Evolutionary conservation across 2,113 vertebrate species (phyloP).

Genomic region (Phaetusa simplex): DNA sequence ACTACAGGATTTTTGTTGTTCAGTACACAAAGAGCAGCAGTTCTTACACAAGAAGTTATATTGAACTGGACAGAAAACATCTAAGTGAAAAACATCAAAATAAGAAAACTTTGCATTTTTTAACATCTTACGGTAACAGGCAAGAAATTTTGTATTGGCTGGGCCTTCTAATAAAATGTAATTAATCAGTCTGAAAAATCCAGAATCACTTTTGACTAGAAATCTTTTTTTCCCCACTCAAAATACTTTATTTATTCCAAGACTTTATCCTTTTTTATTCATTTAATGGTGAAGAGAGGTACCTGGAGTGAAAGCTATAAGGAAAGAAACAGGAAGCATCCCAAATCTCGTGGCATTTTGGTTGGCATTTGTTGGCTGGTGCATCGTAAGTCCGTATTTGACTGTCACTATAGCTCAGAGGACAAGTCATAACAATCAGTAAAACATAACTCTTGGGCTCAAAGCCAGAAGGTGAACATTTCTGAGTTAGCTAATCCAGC

Average conservation of each 20-base stretch:
- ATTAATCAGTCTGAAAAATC: background rate
- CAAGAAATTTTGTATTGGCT: background rate
- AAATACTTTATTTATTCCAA: background rate
- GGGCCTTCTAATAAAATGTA: background rate
- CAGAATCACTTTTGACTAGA: background rate
- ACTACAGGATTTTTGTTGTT: background rate
- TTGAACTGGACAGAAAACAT: background rate
- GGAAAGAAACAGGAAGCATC: background rate
- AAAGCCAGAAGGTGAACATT: background rate
- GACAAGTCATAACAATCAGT: background rate
- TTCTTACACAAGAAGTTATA: background rate
- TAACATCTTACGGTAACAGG: background rate
- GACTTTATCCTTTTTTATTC: background rate
- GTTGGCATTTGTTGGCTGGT: background rate
- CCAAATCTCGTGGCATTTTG: background rate
- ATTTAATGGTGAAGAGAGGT: background rate
- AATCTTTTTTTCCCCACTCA: background rate
- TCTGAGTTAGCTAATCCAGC: background rate
- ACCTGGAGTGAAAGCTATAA: background rate
- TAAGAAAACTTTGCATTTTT: background rate
- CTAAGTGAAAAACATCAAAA: background rate
- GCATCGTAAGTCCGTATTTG: background rate
- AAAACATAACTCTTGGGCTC: background rate
- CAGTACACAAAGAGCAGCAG: background rate
- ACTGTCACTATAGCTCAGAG: background rate